Evolutionary conservation across 1,140 invertebrate genomes (phyloP).

Genomic region (Bombus superbus): DNA sequence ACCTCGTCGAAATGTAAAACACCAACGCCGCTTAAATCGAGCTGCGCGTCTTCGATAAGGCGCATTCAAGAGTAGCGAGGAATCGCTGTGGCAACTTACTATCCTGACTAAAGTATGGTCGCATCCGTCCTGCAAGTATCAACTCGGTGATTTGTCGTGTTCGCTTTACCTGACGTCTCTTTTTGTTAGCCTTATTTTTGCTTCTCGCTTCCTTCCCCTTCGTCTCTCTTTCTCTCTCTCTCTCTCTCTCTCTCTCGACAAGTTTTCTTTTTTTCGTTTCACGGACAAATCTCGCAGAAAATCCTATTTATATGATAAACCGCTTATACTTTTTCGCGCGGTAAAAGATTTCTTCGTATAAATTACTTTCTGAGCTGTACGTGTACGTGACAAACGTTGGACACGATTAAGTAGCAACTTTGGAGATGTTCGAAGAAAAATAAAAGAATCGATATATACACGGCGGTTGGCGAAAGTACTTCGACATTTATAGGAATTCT

Average conservation of each 20-base stretch:
- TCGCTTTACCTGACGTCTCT: constrained; percentile 6
- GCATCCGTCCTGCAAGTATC: constrained; percentile 30
- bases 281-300: not conserved
- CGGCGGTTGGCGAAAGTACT: not conserved
- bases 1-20: constrained; percentile 6
- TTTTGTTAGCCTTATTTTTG: not conserved
- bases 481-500: not conserved
- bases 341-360: not conserved
- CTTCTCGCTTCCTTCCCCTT: too few relatives aligned
- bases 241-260: not conserved
- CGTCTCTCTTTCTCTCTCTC: not conserved
- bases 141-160: constrained; percentile 48
- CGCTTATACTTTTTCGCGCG: not conserved
- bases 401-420: too few relatives aligned
- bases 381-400: not conserved
- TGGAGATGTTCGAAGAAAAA: not conserved
- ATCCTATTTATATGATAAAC: constrained; percentile 22
- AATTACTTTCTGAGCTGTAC: not conserved
- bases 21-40: not conserved
- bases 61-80: constrained; percentile 32
- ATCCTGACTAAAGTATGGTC: constrained; percentile 17
- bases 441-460: not conserved
- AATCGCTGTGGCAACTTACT: constrained; percentile 13
- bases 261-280: not conserved
- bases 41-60: not conserved